Evolutionary conservation across 2,113 vertebrate genomes (phyloP).

Genomic region (Sporophila hypoxantha): DNA sequence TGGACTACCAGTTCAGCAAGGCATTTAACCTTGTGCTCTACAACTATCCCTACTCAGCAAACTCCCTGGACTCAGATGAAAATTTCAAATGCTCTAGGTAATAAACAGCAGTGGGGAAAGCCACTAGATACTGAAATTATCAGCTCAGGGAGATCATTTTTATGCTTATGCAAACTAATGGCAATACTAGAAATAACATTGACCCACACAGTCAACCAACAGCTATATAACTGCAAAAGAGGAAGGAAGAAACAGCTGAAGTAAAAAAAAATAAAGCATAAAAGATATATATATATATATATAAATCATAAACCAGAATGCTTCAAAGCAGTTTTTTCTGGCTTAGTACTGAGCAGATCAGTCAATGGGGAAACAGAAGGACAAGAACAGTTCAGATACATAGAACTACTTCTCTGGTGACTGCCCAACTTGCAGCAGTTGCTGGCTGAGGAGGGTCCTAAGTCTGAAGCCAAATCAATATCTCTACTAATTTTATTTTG

Average conservation of each 20-base stretch:
- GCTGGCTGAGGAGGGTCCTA: neutral
- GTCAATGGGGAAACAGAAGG: neutral
- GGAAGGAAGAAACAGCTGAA: neutral
- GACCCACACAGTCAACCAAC: neutral
- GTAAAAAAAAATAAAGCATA: neutral
- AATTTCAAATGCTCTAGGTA: neutral
- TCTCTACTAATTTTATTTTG: neutral
- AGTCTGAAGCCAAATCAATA: neutral
- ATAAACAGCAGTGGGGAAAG: neutral
- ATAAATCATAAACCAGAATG: neutral
- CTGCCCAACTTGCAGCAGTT: neutral
- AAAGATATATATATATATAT: fast-evolving
- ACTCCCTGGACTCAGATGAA: neutral
- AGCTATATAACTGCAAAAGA: neutral
- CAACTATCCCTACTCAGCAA: neutral
- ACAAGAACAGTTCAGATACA: neutral
- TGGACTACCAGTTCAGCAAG: neutral
- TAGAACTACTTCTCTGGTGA: neutral
- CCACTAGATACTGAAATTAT: neutral
- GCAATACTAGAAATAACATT: neutral
- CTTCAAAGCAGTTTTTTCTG: neutral
- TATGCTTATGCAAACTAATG: fast-evolving
- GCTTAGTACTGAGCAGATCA: neutral
- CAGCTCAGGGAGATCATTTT: neutral
- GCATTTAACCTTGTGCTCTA: neutral